These are phyloP conservation scores for Pogona vitticeps DNA, from an alignment of 2,113 vertebrate genomes.

Conservation along the genomic window DNA sequence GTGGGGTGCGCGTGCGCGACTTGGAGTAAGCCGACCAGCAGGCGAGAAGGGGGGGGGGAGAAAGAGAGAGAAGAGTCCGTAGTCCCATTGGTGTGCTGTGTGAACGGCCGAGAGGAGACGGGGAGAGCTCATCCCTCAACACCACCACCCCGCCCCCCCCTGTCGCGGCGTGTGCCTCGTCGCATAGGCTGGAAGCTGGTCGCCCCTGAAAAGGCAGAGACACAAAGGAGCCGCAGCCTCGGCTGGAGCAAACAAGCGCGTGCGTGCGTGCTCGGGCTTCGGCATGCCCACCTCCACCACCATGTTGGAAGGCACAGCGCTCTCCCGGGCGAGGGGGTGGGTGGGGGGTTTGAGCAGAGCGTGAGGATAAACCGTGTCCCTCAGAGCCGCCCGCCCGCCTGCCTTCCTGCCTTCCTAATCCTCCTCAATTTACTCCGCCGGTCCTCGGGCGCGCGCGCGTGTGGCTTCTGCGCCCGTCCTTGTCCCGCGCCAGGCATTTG, in stretches of 20 bases:
- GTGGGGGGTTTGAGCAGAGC: not conserved
- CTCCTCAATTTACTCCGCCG: not conserved
- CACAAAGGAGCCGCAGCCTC: conserved; percentile 16
- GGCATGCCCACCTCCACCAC: conserved; percentile 13
- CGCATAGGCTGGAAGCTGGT: not conserved
- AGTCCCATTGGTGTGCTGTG: too few species aligned
- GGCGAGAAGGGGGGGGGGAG: not conserved
- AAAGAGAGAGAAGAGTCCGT: not conserved
- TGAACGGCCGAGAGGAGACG: too few species aligned
- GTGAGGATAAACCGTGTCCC: not conserved
- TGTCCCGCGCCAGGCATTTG: not conserved
- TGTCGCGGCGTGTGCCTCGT: not conserved
- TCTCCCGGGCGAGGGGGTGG: not conserved
- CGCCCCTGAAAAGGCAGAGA: not conserved
- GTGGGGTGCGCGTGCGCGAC: conserved; percentile 15
- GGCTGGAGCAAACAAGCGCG: not conserved
- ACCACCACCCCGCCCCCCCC: not conserved
- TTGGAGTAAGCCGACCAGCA: not conserved
- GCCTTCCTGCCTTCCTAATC: too few species aligned
- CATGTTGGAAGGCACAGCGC: not conserved
- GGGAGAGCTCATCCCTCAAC: too few species aligned
- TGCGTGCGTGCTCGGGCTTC: not conserved
- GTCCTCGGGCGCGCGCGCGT: not conserved
- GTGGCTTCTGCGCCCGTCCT: not conserved
- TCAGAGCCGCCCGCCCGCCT: not conserved